A percentile compares a stretch with the other conserved stretches of the same genome.
phyloP scores from a whole-genome alignment of 2,888 invertebrate genomes.

The Thelaira solivaga region DNA sequence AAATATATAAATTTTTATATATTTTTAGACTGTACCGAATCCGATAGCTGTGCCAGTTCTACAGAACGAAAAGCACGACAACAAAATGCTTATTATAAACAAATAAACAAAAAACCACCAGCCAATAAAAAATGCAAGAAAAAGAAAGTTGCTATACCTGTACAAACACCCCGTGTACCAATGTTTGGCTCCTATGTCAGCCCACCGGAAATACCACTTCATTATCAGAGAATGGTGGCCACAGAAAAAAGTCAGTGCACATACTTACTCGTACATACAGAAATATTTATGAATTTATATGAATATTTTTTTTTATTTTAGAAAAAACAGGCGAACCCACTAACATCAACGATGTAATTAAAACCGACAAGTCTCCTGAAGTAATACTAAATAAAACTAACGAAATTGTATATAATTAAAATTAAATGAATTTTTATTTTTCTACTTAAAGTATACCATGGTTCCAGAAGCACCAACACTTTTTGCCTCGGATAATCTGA shows the following conservation, averaged over 20 bases:
- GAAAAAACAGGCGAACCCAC: slow-evolving; percentile 67
- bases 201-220: slow-evolving; percentile 81
- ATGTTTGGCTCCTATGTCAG: slow-evolving; percentile 83
- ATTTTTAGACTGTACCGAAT: slow-evolving; percentile 84
- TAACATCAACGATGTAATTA: slow-evolving; percentile 67
- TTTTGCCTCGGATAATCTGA: slow-evolving; percentile 78
- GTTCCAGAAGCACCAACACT: slow-evolving; percentile 56
- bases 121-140: slow-evolving; percentile 85
- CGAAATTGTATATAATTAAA: neutral
- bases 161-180: slow-evolving; percentile 89
- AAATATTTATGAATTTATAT: neutral
- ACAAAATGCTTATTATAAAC: slow-evolving; percentile 80
- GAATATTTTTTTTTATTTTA: slow-evolving; percentile 45
- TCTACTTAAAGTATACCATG: slow-evolving; percentile 69
- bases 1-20: too few species aligned
- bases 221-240: slow-evolving; percentile 77
- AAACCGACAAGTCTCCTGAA: slow-evolving; percentile 72
- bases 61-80: slow-evolving; percentile 80
- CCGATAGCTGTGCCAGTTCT: slow-evolving; percentile 87
- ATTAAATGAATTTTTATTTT: neutral
- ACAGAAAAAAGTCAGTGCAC: slow-evolving; percentile 73
- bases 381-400: slow-evolving; percentile 57
- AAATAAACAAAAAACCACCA: slow-evolving; percentile 83
- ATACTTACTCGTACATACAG: neutral
- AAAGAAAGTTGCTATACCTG: slow-evolving; percentile 88